These are phyloP conservation scores for Brachylomia viminalis DNA, from an alignment of 2,888 invertebrate species.

Conservation along the genomic window DNA sequence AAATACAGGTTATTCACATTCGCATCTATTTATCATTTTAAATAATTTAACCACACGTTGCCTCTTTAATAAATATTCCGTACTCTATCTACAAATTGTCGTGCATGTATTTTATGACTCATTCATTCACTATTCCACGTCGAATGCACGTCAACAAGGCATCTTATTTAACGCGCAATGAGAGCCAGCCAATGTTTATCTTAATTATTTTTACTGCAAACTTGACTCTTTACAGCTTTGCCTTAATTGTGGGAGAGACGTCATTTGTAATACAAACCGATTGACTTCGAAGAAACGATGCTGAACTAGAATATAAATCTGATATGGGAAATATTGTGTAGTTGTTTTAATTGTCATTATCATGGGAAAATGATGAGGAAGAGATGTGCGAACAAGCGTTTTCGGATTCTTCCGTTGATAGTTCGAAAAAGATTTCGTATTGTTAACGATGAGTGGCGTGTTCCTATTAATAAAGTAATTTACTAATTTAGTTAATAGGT, in stretches of 20 bases:
- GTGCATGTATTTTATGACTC: constrained; percentile 51
- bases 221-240: constrained; percentile 61
- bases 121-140: constrained; percentile 60
- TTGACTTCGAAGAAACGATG: constrained; percentile 62
- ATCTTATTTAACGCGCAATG: constrained; percentile 66
- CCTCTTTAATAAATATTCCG: constrained; percentile 45
- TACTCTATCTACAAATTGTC: constrained; percentile 53
- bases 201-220: constrained; percentile 68
- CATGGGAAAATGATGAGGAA: constrained; percentile 51
- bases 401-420: constrained; percentile 32
- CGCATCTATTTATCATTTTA: constrained; percentile 9
- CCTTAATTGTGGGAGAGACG: constrained; percentile 60
- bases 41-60: constrained; percentile 5
- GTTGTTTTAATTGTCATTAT: constrained; percentile 36
- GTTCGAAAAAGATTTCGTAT: constrained; percentile 17
- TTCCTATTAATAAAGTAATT: constrained; percentile 50
- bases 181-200: constrained; percentile 68
- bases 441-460: constrained; percentile 25
- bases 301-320: constrained; percentile 53
- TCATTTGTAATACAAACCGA: constrained; percentile 56
- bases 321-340: constrained; percentile 52
- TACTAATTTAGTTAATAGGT: constrained; percentile 31
- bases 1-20: constrained; percentile 15
- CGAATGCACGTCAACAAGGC: constrained; percentile 57
- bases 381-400: constrained; percentile 29